Conservation (phyloP, 2,888 invertebrate genomes). For the Arenicola marina region DNA sequence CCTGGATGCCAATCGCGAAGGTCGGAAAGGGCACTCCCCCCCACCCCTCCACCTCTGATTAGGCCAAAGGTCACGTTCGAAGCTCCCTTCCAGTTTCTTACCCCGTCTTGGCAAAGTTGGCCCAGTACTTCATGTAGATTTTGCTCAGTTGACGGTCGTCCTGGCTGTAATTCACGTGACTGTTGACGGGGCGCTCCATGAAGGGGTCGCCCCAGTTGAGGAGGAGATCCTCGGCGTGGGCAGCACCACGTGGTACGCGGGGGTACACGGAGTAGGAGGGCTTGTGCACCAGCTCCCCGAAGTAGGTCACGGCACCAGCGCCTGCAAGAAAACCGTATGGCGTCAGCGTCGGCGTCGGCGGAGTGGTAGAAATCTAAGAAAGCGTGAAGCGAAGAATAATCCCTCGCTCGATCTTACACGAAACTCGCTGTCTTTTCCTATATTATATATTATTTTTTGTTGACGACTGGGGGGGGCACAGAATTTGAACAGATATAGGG, state of each 20-base stretch:
- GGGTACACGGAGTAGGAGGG: neutral
- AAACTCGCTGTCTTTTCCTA: neutral
- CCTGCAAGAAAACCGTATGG: neutral
- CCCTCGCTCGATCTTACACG: no score
- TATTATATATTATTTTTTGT: neutral
- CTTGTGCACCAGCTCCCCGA: neutral
- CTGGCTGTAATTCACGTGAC: neutral
- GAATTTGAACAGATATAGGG: no score
- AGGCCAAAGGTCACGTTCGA: no score
- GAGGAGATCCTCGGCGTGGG: neutral
- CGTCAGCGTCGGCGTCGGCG: no score
- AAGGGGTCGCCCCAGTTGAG: neutral
- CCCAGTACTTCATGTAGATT: slow-evolving; percentile 1
- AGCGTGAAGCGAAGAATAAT: no score
- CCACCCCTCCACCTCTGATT: no score
- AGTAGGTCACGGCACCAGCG: neutral
- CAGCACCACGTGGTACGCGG: neutral
- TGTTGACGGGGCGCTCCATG: neutral
- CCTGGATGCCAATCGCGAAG: no score
- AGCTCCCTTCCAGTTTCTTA: no score
- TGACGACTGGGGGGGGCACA: neutral
- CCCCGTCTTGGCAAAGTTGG: slow-evolving; percentile 5
- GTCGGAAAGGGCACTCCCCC: no score
- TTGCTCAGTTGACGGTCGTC: neutral
- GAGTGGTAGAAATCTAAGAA: no score